Percentiles rank a stretch among this genome's conserved stretches.
Evolutionary conservation across 1,140 invertebrate species (phyloP).

Genomic region (Drosophila murphyi): DNA sequence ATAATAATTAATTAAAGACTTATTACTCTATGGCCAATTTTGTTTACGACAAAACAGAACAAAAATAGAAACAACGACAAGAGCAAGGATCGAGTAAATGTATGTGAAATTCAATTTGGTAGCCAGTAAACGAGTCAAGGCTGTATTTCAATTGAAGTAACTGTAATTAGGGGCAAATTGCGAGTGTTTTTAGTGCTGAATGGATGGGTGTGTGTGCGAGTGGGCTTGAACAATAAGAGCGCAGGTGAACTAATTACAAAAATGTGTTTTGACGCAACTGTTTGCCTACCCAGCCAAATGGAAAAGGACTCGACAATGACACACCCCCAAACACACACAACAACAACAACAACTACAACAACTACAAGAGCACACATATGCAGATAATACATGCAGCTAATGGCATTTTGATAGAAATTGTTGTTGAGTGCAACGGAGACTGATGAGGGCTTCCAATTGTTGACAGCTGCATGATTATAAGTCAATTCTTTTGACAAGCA

Average conservation of each 20-base stretch:
- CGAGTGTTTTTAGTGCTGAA: background rate
- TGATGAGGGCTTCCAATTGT: slow-evolving; percentile 50
- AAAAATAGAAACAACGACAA: slow-evolving; percentile 10
- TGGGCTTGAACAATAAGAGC: slow-evolving; percentile 54
- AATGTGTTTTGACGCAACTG: slow-evolving; percentile 22
- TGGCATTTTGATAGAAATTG: slow-evolving; percentile 72
- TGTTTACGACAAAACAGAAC: background rate
- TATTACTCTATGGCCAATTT: no score
- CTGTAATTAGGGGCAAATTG: slow-evolving; percentile 57
- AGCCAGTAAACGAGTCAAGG: slow-evolving; percentile 15
- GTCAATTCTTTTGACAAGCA: slow-evolving; percentile 50
- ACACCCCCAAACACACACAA: slow-evolving; percentile 9
- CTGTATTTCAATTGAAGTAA: background rate
- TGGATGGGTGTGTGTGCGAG: background rate
- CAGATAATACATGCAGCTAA: slow-evolving; percentile 52
- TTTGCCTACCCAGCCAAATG: slow-evolving; percentile 2
- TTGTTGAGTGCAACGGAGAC: slow-evolving; percentile 37
- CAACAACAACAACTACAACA: slow-evolving; percentile 1
- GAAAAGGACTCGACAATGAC: slow-evolving; percentile 18
- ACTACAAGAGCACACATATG: slow-evolving; percentile 11
- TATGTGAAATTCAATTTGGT: slow-evolving; percentile 42
- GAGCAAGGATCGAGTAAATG: slow-evolving; percentile 1
- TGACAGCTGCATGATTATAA: slow-evolving; percentile 69
- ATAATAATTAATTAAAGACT: background rate
- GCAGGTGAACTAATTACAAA: slow-evolving; percentile 64